These are phyloP conservation scores for Drosophila nebulosa DNA, from an alignment of 1,140 invertebrate genomes.

Conservation along the genomic window DNA sequence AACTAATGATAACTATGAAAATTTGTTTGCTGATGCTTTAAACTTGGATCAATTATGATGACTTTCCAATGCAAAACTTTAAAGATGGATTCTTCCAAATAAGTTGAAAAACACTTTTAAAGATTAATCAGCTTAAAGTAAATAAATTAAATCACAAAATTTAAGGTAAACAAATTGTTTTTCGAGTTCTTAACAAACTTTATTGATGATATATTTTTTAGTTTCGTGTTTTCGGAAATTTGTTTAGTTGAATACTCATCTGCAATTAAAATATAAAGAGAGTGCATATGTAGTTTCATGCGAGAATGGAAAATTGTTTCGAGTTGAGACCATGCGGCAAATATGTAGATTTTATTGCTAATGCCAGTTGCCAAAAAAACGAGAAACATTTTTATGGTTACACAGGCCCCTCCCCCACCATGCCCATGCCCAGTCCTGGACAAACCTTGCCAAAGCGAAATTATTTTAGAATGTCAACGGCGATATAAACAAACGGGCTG, in stretches of 20 bases:
- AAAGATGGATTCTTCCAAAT: no score
- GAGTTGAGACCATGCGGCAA: constrained; percentile 27
- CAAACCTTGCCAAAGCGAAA: constrained; percentile 39
- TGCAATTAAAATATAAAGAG: not conserved
- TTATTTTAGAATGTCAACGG: constrained; percentile 56
- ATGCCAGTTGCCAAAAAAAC: constrained; percentile 47
- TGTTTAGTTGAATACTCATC: not conserved
- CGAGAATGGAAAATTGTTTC: constrained; percentile 9
- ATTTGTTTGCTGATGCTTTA: no score
- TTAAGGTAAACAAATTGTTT: not conserved
- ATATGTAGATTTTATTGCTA: constrained; percentile 43
- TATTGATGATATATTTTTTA: not conserved
- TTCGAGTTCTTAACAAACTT: not conserved
- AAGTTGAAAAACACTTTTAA: no score
- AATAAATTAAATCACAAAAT: not conserved
- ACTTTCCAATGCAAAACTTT: no score
- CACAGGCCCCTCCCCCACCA: constrained; percentile 25
- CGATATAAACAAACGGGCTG: constrained; percentile 27
- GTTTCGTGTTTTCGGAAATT: not conserved
- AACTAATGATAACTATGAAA: no score
- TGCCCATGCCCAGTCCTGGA: not conserved
- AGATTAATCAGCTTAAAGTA: not conserved
- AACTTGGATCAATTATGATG: no score
- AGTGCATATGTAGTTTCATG: not conserved
- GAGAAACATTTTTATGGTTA: constrained; percentile 37